A percentile compares a stretch with the other conserved stretches of the same genome.
phyloP scores from a whole-genome alignment of 2,888 invertebrate genomes.

The Prionchulus punctatus region DNA sequence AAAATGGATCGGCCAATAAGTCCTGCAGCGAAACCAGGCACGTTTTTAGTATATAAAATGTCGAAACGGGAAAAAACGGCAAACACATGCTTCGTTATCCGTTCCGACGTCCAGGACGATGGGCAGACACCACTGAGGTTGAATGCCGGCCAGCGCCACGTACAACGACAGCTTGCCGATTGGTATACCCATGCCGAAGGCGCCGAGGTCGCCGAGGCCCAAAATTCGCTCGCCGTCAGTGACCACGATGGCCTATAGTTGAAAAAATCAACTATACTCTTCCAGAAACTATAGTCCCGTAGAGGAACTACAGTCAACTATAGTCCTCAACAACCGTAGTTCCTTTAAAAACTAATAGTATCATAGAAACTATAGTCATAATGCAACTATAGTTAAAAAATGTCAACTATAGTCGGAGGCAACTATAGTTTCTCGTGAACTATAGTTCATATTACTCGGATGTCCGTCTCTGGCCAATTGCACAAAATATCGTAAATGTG shows the following conservation, averaged over 20 bases:
- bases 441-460: constrained; percentile 40
- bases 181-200: constrained; percentile 90
- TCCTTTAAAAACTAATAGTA: too few relatives aligned
- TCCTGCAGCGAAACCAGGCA: constrained; percentile 40
- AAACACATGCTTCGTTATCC: constrained; percentile 54
- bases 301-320: too few relatives aligned
- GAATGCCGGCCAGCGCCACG: constrained; percentile 88
- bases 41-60: too few relatives aligned
- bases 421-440: too few relatives aligned
- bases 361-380: too few relatives aligned
- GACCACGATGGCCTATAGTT: constrained; percentile 54
- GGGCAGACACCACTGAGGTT: constrained; percentile 84
- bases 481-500: constrained; percentile 79
- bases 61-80: too few relatives aligned
- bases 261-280: constrained; percentile 27
- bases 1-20: constrained; percentile 75
- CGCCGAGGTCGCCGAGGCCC: constrained; percentile 89
- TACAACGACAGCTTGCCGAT: constrained; percentile 90
- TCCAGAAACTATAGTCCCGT: neutral
- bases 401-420: too few relatives aligned
- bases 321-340: too few relatives aligned
- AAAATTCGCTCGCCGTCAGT: constrained; percentile 96
- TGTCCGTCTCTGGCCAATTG: constrained; percentile 59
- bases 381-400: too few relatives aligned
- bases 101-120: constrained; percentile 86